These are phyloP conservation scores for Anguilla obscura DNA, from an alignment of 2,797 vertebrate species.

Conservation along the genomic window DNA sequence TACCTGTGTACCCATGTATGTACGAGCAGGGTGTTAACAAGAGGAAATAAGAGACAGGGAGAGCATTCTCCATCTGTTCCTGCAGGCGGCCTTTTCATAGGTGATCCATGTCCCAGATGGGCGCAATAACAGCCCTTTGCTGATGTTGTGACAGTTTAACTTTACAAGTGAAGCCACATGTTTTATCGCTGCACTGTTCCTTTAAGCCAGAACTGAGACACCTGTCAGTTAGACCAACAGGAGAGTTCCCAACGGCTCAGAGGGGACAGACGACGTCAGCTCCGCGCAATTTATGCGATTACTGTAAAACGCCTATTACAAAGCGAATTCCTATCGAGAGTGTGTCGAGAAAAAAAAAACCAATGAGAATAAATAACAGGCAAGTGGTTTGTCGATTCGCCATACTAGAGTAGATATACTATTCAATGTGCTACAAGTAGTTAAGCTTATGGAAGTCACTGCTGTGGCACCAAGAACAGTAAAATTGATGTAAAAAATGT, in stretches of 20 bases:
- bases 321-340: background rate
- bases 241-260: background rate
- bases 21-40: background rate
- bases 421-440: background rate
- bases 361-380: background rate
- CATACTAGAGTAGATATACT: background rate
- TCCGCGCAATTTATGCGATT: background rate
- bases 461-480: too few species aligned
- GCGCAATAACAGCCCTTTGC: background rate
- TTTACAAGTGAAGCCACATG: background rate
- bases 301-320: too few species aligned
- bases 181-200: background rate
- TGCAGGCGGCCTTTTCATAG: background rate
- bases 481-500: too few species aligned
- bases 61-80: slow-evolving; percentile 17
- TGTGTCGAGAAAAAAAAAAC: background rate
- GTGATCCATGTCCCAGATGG: background rate
- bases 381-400: background rate
- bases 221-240: background rate
- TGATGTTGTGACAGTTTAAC: background rate
- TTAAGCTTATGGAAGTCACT: background rate
- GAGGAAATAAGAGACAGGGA: background rate
- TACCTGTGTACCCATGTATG: background rate
- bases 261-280: background rate
- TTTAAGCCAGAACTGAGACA: background rate